Evolutionary conservation across 2,797 vertebrate genomes (phyloP), one percentile per base, ranked within the genome.

Genomic region (Mallotus villosus): DNA sequence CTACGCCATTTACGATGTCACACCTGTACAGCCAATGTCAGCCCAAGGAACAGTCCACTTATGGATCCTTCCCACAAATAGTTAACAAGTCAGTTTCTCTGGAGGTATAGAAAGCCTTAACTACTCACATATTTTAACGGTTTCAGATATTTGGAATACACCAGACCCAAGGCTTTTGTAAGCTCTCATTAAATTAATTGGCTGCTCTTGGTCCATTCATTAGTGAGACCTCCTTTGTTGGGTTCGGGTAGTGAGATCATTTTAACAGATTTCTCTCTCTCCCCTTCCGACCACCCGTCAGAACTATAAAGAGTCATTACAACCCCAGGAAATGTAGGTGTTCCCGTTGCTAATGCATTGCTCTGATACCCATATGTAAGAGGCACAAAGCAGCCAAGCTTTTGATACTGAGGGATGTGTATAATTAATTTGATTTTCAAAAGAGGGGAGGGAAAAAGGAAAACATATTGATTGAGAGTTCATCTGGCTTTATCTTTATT

Each of bases 121-220:
- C 72, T 69, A 77, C 68, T 68, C 68, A 67, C 71, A 62, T 37
- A 24, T 76, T 81, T 73, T 73, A 82, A 82, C 78, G 75, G 69
- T 74, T 85, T 75, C 78, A 80, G 77, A 83, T 81, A 79, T 87
- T 90, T 84, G 73, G 78, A 63, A 80, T 81, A 75, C 79, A 79
- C 83, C 78, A 78, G 78, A 81, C 78, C 77, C 73, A 67, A 68
- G 82, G 81, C 84, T 81, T 86, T 85, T 84, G 78, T 82, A 76
- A 74, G 74, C 75, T 74, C 78, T 84, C 84, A 84, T 88, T 85
- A 86, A 81, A 86, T 82, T 87, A 86, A 90, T 85, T 88, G 84
- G 79, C 81, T 83, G 76, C 74, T 82, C 81, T 79, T 67, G 67
- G 73, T 82, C 83, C 84, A 78, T 87, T 90, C 84, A 87, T 88